Evolutionary conservation across 2,888 invertebrate species (phyloP), one percentile per base, ranked within the genome.

Genomic region (Drosophila formosana): DNA sequence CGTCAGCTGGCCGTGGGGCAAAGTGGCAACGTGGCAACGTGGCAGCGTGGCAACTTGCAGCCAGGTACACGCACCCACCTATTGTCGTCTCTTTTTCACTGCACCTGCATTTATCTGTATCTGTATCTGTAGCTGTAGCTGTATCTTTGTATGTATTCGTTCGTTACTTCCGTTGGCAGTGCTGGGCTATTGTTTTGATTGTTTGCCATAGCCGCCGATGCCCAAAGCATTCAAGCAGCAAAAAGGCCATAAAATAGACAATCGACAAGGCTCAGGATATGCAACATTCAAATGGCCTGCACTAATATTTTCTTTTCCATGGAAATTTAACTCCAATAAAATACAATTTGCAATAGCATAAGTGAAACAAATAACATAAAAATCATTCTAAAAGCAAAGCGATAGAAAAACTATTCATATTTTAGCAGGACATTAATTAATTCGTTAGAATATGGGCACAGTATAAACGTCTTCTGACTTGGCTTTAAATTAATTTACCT

Each of bases 121-220:
- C 52, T 11, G 23, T 18, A 30, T 3, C 18, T 66, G 9, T 18
- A 11, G 25, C 2, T 47, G 13, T 18, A 37, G 11, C 11, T 41
- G 9, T 23, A 9, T n/a, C 53, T n/a, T 18, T 23, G 13, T 25
- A 4, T 55, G 23, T 23, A 9, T 30, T 32, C 49, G 47, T 30
- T 32, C 49, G 47, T 47, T 52, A 51, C 61, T 57, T 74, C 66
- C 70, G n/a, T 61, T 57, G 30, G 46, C 49, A 53, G 63, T n/a
- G 28, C 49, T 58, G 70, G 64, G 64, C 72, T 58, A 62, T 75
- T 67, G 72, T 62, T 72, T 65, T 68, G 68, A 75, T 65, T 76
- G 72, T 62, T 66, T 75, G 66, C 75, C 25, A 34, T 43, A 43
- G 62, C 41, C 58, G 51, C 55, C 58, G 46, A 63, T 41, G 67